phyloP scores from a whole-genome alignment of 2,888 invertebrate species.

The Polydrusus pterygomalis region DNA sequence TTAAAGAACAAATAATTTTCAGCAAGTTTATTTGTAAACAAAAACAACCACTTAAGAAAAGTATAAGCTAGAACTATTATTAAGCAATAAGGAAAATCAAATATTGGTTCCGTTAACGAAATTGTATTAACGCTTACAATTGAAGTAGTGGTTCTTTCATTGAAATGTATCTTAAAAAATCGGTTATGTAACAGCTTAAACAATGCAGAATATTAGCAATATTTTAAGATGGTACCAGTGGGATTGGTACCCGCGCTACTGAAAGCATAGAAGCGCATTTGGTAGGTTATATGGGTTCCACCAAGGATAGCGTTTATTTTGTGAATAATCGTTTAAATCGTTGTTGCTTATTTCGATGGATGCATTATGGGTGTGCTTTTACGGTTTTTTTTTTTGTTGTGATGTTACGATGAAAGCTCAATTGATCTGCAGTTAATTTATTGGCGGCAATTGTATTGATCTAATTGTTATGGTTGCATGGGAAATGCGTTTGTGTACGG shows the following conservation, averaged over 20 bases:
- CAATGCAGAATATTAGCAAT: constrained; percentile 22
- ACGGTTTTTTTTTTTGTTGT: constrained; percentile 8
- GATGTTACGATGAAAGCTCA: constrained; percentile 29
- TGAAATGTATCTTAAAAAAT: constrained; percentile 15
- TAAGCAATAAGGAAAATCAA: too few species aligned
- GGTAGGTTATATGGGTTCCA: constrained; percentile 67
- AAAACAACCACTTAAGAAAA: not conserved
- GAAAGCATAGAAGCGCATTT: constrained; percentile 57
- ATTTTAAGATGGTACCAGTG: constrained; percentile 44
- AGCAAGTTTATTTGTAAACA: constrained; percentile 9
- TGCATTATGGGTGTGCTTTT: constrained; percentile 36
- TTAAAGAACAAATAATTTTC: constrained; percentile 15
- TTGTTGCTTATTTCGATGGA: constrained; percentile 15
- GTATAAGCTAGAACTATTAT: not conserved
- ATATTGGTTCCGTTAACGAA: not conserved
- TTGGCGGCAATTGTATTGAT: constrained; percentile 22
- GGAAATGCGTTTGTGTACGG: constrained; percentile 17
- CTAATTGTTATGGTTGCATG: constrained; percentile 4
- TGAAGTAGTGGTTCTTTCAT: constrained; percentile 6
- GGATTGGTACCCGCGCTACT: constrained; percentile 52
- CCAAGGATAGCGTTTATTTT: constrained; percentile 66
- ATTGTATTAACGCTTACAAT: not conserved
- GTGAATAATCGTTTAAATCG: constrained; percentile 19
- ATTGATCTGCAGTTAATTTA: constrained; percentile 23
- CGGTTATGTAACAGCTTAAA: not conserved